Percentiles rank a stretch among this genome's conserved stretches.
These are phyloP conservation scores for Seriola rivoliana DNA, from an alignment of 2,113 vertebrate genomes.

Conservation along the genomic window DNA sequence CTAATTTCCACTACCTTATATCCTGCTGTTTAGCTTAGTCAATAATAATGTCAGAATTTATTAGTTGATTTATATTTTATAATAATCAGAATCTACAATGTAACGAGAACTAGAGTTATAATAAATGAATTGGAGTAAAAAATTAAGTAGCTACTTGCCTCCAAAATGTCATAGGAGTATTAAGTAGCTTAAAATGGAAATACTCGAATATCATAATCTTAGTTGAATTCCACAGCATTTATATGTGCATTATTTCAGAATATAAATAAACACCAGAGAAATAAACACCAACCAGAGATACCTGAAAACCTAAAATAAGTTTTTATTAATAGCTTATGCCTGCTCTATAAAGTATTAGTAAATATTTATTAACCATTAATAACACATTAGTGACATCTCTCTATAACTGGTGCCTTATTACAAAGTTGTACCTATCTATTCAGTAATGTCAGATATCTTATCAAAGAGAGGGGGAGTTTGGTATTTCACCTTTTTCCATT, in stretches of 20 bases:
- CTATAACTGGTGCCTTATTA: too few relatives aligned
- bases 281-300: neutral
- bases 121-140: neutral
- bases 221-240: neutral
- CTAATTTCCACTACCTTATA: too few relatives aligned
- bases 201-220: too few relatives aligned
- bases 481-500: neutral
- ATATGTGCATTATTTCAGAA: neutral
- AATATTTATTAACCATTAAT: neutral
- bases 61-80: neutral
- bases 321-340: neutral
- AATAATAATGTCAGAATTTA: neutral
- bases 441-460: neutral
- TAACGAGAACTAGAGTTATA: neutral
- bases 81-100: too few relatives aligned
- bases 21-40: too few relatives aligned
- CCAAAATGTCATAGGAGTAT: neutral
- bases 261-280: neutral
- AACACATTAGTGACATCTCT: neutral
- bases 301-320: neutral
- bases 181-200: too few relatives aligned
- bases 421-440: neutral
- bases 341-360: neutral
- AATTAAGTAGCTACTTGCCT: too few relatives aligned
- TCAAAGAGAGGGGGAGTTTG: neutral